phyloP scores from a whole-genome alignment of 2,888 invertebrate species.

The Sipha maydis region DNA sequence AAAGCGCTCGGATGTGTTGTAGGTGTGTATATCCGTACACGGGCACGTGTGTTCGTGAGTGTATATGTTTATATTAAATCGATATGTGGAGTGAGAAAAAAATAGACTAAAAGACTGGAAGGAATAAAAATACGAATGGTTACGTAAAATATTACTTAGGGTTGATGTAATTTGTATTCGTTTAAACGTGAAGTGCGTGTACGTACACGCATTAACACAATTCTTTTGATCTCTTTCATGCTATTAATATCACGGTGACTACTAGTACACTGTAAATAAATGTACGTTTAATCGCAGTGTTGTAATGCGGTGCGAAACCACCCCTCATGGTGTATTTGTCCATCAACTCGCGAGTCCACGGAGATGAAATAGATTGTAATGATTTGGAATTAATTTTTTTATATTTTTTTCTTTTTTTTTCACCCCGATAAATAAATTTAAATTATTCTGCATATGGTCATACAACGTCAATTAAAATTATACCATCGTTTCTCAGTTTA shows the following conservation, averaged over 20 bases:
- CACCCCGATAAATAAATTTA: conserved; percentile 20
- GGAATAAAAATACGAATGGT: conserved; percentile 39
- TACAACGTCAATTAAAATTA: conserved; percentile 26
- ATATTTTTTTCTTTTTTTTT: too few relatives aligned
- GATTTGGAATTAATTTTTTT: conserved; percentile 45
- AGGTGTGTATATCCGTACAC: neutral
- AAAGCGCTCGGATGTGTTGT: neutral
- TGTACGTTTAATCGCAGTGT: conserved; percentile 25
- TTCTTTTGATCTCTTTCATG: conserved; percentile 55
- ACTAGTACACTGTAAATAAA: conserved; percentile 36
- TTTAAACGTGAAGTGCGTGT: conserved; percentile 33
- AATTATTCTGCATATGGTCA: neutral
- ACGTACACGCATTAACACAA: neutral
- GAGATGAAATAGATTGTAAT: conserved; percentile 47
- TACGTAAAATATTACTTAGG: conserved; percentile 28
- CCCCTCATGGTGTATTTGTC: conserved; percentile 10
- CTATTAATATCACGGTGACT: conserved; percentile 42
- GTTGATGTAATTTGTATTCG: conserved; percentile 48
- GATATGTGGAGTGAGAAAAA: neutral
- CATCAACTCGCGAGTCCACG: neutral
- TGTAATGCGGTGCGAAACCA: neutral
- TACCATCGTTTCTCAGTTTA: conserved; percentile 6
- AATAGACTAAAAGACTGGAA: conserved; percentile 22
- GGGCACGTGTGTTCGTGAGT: neutral
- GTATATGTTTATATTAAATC: neutral